Evolutionary conservation across 2,888 invertebrate genomes (phyloP).

Genomic region (Craniophora ligustri): DNA sequence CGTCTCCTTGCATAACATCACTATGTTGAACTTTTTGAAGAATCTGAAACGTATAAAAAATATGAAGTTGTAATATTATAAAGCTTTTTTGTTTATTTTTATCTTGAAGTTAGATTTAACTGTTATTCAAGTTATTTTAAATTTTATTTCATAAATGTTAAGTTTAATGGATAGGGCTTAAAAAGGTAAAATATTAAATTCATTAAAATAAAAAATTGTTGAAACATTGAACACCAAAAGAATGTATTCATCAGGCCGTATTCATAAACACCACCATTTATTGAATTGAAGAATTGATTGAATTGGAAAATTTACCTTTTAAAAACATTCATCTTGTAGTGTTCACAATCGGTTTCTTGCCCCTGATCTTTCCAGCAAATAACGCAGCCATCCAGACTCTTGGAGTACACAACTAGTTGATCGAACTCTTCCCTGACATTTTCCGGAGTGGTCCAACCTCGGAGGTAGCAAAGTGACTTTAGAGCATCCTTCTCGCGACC

Average conservation of each 20-base stretch:
- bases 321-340: slow-evolving; percentile 71
- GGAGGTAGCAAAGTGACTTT: slow-evolving; percentile 85
- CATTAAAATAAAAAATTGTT: too few species aligned
- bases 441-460: slow-evolving; percentile 86
- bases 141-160: too few species aligned
- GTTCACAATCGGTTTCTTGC: slow-evolving; percentile 67
- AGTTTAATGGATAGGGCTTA: too few species aligned
- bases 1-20: slow-evolving; percentile 85
- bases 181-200: too few species aligned
- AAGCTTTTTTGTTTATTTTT: too few species aligned
- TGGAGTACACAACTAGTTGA: slow-evolving; percentile 75
- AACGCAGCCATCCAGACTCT: slow-evolving; percentile 71
- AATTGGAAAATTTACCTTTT: slow-evolving; percentile 66
- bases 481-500: slow-evolving; percentile 84
- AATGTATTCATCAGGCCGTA: too few species aligned
- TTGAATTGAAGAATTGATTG: too few species aligned
- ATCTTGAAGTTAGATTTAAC: too few species aligned
- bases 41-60: slow-evolving; percentile 62
- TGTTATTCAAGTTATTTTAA: too few species aligned
- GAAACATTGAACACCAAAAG: too few species aligned
- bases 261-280: too few species aligned
- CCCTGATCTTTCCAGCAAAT: slow-evolving; percentile 68
- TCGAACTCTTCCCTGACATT: slow-evolving; percentile 83
- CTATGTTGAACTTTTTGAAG: slow-evolving; percentile 71
- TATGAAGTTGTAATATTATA: too few species aligned